Conservation (phyloP, 2,888 invertebrate species). For the Polymixis lichenea region DNA sequence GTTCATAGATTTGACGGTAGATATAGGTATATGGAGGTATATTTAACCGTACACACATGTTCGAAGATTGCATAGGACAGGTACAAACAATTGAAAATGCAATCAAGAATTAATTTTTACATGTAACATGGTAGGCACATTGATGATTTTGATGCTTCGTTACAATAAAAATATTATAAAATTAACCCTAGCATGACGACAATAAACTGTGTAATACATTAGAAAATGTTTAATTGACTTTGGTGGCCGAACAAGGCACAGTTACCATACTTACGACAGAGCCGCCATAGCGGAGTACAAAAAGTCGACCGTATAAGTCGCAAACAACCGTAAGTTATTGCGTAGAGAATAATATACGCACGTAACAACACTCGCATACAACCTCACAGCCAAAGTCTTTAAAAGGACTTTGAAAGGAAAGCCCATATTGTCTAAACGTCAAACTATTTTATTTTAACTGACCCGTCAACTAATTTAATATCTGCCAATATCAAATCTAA, state of each 20-base stretch:
- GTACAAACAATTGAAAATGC: neutral
- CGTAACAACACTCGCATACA: conserved; percentile 50
- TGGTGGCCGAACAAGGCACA: conserved; percentile 13
- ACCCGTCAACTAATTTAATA: conserved; percentile 14
- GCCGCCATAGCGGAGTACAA: conserved; percentile 38
- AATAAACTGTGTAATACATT: conserved; percentile 26
- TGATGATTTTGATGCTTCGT: conserved; percentile 13
- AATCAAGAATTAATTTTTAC: neutral
- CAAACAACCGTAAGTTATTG: conserved; percentile 59
- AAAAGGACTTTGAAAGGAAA: conserved; percentile 53
- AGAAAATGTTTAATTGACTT: conserved; percentile 57
- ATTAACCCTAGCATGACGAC: conserved; percentile 3
- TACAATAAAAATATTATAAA: conserved; percentile 20
- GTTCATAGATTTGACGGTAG: conserved; percentile 63
- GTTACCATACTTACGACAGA: conserved; percentile 25
- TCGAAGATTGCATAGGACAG: neutral
- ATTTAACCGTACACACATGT: neutral
- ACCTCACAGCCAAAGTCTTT: conserved; percentile 57
- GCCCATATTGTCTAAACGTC: neutral
- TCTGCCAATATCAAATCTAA: conserved; percentile 61
- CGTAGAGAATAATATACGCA: conserved; percentile 46
- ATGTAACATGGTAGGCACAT: neutral
- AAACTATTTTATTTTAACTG: conserved; percentile 28
- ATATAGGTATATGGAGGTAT: conserved; percentile 13
- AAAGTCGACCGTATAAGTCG: conserved; percentile 66